Percentiles rank a stretch among this genome's conserved stretches.
Conservation (phyloP, 2,888 invertebrate species). For the Aleiodes testaceus region DNA sequence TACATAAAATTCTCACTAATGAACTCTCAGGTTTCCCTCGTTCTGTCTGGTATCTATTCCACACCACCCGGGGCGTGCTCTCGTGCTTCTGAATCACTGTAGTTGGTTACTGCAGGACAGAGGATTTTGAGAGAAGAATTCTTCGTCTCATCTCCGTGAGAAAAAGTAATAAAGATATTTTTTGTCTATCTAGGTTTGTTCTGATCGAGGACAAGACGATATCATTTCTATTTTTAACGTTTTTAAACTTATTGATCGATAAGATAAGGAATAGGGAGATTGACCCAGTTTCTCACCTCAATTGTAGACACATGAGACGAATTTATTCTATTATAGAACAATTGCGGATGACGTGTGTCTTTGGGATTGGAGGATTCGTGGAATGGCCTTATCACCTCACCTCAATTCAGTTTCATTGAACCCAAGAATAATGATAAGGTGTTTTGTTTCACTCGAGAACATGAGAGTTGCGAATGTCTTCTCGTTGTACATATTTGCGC, state of each 20-base stretch:
- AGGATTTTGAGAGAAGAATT: conserved; percentile 9
- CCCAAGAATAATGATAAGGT: no score
- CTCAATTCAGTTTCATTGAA: background rate
- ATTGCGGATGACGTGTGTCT: background rate
- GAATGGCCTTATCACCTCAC: conserved; percentile 8
- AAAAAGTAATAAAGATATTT: conserved; percentile 16
- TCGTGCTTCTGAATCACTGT: conserved; percentile 50
- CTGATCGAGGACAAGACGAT: background rate
- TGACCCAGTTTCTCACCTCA: conserved; percentile 1
- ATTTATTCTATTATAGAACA: background rate
- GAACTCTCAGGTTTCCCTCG: conserved; percentile 59
- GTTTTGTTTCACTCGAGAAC: conserved; percentile 53
- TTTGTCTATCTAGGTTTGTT: background rate
- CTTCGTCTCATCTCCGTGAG: conserved; percentile 26
- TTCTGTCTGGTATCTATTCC: conserved; percentile 49
- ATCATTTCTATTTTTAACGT: no score
- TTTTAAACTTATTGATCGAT: background rate
- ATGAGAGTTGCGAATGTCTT: conserved; percentile 58
- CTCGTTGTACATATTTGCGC: conserved; percentile 1
- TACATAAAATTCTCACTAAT: conserved; percentile 64
- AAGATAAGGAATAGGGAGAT: conserved; percentile 14
- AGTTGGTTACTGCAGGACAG: background rate
- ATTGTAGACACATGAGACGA: background rate
- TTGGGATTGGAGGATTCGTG: conserved; percentile 8
- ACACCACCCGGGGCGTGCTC: conserved; percentile 49